These are phyloP conservation scores for Drosophila ercepeae DNA, from an alignment of 1,140 invertebrate genomes.

Conservation along the genomic window DNA sequence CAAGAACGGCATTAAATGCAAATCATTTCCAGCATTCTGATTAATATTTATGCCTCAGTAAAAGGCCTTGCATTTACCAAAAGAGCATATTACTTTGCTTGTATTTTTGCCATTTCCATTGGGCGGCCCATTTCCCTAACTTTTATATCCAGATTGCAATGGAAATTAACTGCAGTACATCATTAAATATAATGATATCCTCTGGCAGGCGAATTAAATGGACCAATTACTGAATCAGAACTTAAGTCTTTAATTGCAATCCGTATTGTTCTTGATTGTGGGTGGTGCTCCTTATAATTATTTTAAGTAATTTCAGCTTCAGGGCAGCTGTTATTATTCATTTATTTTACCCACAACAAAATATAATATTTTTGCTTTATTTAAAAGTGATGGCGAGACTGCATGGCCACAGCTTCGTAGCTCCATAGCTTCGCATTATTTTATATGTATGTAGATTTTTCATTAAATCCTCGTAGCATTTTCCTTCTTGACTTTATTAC, in stretches of 20 bases:
- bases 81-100: conserved; percentile 8
- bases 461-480: conserved; percentile 55
- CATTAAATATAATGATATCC: conserved; percentile 7
- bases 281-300: not conserved
- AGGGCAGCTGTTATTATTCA: conserved; percentile 2
- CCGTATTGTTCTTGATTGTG: conserved; percentile 11
- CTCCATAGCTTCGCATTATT: not conserved
- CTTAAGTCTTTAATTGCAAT: conserved; percentile 9
- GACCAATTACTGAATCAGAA: conserved; percentile 8
- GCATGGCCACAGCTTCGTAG: no score
- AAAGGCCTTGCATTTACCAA: conserved; percentile 19
- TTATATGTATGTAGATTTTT: conserved; percentile 36
- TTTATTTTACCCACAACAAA: conserved; percentile 21
- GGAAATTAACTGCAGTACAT: not conserved
- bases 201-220: conserved; percentile 1
- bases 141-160: not conserved
- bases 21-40: conserved; percentile 39
- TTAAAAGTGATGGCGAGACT: not conserved
- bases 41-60: conserved; percentile 40
- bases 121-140: not conserved
- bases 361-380: conserved; percentile 8
- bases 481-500: conserved; percentile 60
- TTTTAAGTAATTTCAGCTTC: not conserved
- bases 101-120: not conserved
- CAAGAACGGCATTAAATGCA: conserved; percentile 36